These are phyloP conservation scores for Oreonectes daqikongensis DNA, from an alignment of 2,797 vertebrate species.

Conservation along the genomic window DNA sequence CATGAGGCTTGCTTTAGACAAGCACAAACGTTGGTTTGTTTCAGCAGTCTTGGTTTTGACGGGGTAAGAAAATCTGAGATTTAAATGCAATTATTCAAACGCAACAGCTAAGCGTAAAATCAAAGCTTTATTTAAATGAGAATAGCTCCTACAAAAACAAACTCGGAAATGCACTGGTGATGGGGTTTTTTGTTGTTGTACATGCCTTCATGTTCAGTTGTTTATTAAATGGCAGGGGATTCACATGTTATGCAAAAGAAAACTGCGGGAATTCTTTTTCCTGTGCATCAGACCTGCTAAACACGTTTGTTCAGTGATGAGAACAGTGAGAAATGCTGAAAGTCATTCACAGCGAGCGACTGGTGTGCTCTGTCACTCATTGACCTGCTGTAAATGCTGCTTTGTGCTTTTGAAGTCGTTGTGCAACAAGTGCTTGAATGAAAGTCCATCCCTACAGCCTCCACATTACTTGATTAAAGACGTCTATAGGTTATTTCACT, in stretches of 20 bases:
- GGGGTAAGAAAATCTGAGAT: not conserved
- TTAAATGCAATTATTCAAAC: not conserved
- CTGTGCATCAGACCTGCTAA: not conserved
- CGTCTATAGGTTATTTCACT: not conserved
- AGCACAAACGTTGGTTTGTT: not conserved
- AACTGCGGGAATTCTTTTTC: not conserved
- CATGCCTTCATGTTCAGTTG: not conserved
- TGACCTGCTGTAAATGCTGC: not conserved
- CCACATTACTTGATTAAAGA: not conserved
- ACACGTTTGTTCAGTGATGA: not conserved
- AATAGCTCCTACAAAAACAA: too few species aligned
- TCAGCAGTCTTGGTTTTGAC: not conserved
- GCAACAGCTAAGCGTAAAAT: not conserved
- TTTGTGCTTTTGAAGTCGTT: not conserved
- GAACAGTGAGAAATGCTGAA: not conserved
- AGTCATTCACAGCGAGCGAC: not conserved
- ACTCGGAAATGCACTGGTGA: too few species aligned
- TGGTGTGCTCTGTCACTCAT: conserved; percentile 21
- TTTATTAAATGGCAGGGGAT: not conserved
- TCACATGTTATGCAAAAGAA: not conserved
- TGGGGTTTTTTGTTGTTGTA: not conserved
- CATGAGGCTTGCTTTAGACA: not conserved
- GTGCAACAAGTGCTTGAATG: not conserved
- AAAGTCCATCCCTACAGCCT: not conserved
- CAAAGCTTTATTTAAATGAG: not conserved